Conservation (phyloP, 2,113 vertebrate species). For the Herpetotheres cachinnans region DNA sequence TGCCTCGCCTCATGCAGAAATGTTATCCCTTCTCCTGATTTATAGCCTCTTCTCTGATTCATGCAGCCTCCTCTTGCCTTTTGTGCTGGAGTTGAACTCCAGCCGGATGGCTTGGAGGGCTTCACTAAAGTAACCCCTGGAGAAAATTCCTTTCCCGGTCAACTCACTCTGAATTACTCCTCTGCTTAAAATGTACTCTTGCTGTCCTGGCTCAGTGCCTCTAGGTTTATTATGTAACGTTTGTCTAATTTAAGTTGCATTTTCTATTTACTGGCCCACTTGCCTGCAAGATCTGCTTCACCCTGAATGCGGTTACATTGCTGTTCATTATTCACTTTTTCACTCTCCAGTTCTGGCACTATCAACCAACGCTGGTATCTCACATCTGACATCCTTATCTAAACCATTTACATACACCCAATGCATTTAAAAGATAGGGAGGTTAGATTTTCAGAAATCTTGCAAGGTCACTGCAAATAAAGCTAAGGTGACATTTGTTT, state of each 20-base stretch:
- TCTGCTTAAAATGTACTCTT: conserved; percentile 37
- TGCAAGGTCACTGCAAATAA: conserved; percentile 14
- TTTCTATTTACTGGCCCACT: background rate
- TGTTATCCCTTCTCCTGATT: background rate
- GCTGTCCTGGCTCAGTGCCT: background rate
- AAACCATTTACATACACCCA: background rate
- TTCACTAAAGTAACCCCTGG: conserved; percentile 26
- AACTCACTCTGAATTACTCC: conserved; percentile 22
- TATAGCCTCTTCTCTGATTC: background rate
- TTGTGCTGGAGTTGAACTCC: background rate
- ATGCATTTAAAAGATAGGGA: background rate
- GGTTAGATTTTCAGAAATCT: background rate
- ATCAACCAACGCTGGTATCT: background rate
- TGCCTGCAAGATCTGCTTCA: background rate
- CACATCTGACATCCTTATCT: background rate
- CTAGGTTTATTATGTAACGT: conserved; percentile 34
- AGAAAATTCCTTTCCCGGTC: conserved; percentile 44
- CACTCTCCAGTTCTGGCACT: background rate
- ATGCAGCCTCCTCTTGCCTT: background rate
- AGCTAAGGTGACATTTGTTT: background rate
- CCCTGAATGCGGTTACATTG: background rate
- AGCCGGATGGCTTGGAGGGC: background rate
- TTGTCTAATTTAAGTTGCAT: conserved; percentile 31
- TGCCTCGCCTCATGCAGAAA: background rate
- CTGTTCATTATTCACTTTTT: background rate